Base-by-base conservation (phyloP, 2,888 invertebrate species). In the Marronus borbonicus region DNA sequence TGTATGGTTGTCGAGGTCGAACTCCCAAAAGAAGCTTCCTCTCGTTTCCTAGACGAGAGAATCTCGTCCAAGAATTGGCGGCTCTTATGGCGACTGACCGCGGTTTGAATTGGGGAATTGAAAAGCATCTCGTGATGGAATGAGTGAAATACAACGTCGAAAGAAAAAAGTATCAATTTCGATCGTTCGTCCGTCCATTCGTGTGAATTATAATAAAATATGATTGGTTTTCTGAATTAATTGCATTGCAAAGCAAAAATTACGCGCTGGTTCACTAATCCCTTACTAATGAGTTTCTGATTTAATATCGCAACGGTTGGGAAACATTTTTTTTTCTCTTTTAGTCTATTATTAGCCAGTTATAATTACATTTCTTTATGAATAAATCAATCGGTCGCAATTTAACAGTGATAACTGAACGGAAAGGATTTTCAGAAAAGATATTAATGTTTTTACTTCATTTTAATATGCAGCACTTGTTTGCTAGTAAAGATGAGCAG, bases 161-260 rank as follows among this genome's bases (percentile, higher is more conserved):
- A 49, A 49, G 60, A 60, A 60, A 74, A 55, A 28, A 60, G 36
- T 36, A 24, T 28, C 39, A 74, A 60, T 60, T 24, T 74, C 44
- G 44, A 74, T 68, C 52, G 20, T 20, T 68, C 50, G 28, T 36
- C 49, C 68, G 20, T 20, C 49, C 68, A 8, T 36, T 50, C 50
- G 68, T 68, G 68, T 50, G 50, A 68, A 68, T 68, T 68, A 28
- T 68, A 68, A 68, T 50, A 31, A 68, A 68, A 68, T 50, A 68
- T 68, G 50, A 68, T 68, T 24, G 68, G 68, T 68, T 68, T 68
- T 14, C 28, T 49, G 50, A 68, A 68, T 68, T 68, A 68, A 68
- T 68, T 50, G 68, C 50, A 68, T 50, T 68, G 50, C 68, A 28
- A 50, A 39, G 68, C 68, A 68, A 68, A 66, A 50, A 68, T 68